These are phyloP conservation scores for Aphrophora alni DNA, from an alignment of 2,888 invertebrate genomes.

Conservation along the genomic window DNA sequence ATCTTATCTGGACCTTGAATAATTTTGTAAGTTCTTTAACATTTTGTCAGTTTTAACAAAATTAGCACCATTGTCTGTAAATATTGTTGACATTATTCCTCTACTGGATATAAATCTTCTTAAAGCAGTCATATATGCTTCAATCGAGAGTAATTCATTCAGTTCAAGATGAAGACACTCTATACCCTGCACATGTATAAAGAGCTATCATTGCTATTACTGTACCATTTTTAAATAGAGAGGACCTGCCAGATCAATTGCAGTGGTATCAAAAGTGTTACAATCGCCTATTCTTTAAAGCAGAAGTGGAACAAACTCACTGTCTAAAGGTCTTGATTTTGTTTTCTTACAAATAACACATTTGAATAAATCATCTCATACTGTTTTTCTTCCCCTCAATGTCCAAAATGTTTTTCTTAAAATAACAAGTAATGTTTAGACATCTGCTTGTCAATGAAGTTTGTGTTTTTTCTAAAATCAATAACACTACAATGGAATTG, in stretches of 20 bases:
- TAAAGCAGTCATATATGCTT: conserved; percentile 53
- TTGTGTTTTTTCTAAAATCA: not conserved
- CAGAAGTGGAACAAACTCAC: conserved; percentile 44
- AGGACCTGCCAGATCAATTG: conserved; percentile 56
- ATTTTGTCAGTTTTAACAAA: conserved; percentile 56
- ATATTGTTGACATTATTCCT: conserved; percentile 53
- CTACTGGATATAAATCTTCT: conserved; percentile 54
- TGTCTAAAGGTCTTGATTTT: conserved; percentile 44
- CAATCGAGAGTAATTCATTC: conserved; percentile 51
- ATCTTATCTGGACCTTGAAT: conserved; percentile 43
- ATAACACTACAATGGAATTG: not conserved
- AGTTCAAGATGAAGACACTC: conserved; percentile 56
- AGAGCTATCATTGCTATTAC: conserved; percentile 53
- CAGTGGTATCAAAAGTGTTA: conserved; percentile 44
- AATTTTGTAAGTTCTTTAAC: conserved; percentile 58
- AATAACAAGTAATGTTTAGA: not conserved
- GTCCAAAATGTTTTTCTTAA: conserved; percentile 28
- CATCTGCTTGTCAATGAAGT: not conserved
- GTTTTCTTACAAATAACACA: conserved; percentile 44
- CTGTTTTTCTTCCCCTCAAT: conserved; percentile 3
- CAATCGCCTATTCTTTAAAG: conserved; percentile 52
- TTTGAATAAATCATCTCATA: conserved; percentile 18
- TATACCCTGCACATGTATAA: conserved; percentile 56
- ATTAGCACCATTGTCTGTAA: conserved; percentile 57
- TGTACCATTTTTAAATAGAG: conserved; percentile 49